Conservation (phyloP, 2,888 invertebrate species). For the Adineta ricciae region DNA sequence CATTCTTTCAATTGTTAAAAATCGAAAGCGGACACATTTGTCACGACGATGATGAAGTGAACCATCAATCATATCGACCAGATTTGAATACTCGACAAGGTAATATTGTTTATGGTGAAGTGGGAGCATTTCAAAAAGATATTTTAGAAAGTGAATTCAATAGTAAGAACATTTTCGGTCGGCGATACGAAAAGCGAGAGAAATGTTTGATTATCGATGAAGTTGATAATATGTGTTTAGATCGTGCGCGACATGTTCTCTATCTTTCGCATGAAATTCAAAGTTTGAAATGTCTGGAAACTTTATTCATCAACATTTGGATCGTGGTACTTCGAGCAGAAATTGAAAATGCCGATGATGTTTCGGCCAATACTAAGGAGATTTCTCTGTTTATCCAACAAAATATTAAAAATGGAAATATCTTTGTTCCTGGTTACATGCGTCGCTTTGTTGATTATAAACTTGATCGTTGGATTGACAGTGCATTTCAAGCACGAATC, state of each 20-base stretch:
- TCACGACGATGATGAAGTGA: not conserved
- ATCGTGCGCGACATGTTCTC: not conserved
- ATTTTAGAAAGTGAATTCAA: not conserved
- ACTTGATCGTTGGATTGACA: not conserved
- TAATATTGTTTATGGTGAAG: conserved; percentile 9
- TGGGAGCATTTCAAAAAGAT: not conserved
- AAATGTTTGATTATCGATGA: not conserved
- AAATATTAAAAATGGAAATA: not conserved
- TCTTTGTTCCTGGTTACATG: not conserved
- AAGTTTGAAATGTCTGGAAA: not conserved
- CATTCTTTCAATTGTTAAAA: not conserved
- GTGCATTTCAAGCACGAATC: not conserved
- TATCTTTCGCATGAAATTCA: conserved; percentile 4
- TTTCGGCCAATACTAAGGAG: not conserved
- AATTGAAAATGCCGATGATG: not conserved
- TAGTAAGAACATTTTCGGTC: not conserved
- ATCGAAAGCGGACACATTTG: not conserved
- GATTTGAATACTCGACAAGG: not conserved
- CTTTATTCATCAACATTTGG: not conserved
- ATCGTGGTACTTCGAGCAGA: not conserved
- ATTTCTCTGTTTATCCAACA: not conserved
- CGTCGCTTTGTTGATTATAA: not conserved
- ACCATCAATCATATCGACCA: not conserved
- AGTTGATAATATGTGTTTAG: conserved; percentile 20
- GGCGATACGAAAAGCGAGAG: not conserved